Evolutionary conservation across 2,113 vertebrate species (phyloP).

Genomic region (Ornithorhynchus anatinus): DNA sequence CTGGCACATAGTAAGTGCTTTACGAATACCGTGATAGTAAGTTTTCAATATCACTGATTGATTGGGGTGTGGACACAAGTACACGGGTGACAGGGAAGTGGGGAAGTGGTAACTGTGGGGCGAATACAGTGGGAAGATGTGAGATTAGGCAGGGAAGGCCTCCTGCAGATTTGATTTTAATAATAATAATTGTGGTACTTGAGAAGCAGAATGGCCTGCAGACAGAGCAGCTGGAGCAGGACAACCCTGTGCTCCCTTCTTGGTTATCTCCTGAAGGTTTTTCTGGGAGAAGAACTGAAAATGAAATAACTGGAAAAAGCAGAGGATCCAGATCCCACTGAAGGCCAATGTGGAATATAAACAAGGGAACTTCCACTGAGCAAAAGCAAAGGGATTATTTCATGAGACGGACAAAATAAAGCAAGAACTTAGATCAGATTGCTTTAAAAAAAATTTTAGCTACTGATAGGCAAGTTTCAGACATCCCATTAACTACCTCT

Average conservation of each 20-base stretch:
- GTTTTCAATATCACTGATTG: no score
- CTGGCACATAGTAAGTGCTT: no score
- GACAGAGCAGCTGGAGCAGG: no score
- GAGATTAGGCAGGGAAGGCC: no score
- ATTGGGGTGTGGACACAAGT: no score
- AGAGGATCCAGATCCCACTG: background rate
- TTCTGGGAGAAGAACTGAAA: background rate
- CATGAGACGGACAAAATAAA: background rate
- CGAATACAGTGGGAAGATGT: no score
- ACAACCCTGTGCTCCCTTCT: background rate
- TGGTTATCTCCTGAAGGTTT: background rate
- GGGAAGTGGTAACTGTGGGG: no score
- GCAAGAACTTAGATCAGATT: background rate
- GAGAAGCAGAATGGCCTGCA: no score
- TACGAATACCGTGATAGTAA: no score
- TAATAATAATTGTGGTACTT: no score
- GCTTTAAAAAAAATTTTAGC: background rate
- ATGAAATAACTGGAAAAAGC: background rate
- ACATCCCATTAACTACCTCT: conserved; percentile 3
- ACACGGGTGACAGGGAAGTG: no score
- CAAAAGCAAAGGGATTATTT: background rate
- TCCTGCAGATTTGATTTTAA: no score
- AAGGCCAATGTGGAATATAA: background rate
- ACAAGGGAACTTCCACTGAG: background rate
- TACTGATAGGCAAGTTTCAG: conserved; percentile 22